These are phyloP conservation scores for Noctua janthe DNA, from an alignment of 2,888 invertebrate genomes.

Conservation along the genomic window DNA sequence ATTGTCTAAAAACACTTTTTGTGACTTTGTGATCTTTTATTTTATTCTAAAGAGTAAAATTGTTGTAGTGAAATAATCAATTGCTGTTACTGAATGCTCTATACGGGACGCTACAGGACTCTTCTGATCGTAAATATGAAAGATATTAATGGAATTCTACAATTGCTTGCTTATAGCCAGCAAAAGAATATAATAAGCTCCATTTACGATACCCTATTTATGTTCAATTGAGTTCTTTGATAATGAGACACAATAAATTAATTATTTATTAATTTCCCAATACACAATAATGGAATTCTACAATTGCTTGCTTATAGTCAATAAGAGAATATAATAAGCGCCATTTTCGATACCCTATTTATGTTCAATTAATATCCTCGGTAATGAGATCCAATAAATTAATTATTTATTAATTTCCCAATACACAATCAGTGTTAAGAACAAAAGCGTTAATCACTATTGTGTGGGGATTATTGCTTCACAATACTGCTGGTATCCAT, in stretches of 20 bases:
- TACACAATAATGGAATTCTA: constrained; percentile 29
- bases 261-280: constrained; percentile 38
- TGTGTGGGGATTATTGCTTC: constrained; percentile 35
- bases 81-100: background rate
- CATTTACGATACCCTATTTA: background rate
- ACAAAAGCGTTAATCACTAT: constrained; percentile 45
- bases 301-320: background rate
- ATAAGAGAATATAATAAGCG: background rate
- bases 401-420: constrained; percentile 39
- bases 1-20: too few relatives aligned
- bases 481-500: constrained; percentile 46
- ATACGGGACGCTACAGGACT: background rate
- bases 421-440: constrained; percentile 42
- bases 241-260: constrained; percentile 34
- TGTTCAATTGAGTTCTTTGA: constrained; percentile 1
- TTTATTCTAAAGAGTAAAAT: too few relatives aligned
- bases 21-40: too few relatives aligned
- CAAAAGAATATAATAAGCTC: background rate
- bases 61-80: background rate
- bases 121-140: background rate
- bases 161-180: background rate
- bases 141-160: background rate
- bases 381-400: constrained; percentile 31
- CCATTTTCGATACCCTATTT: background rate
- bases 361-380: constrained; percentile 4